Conservation (phyloP, 2,888 invertebrate species). For the Limnephilus marmoratus region DNA sequence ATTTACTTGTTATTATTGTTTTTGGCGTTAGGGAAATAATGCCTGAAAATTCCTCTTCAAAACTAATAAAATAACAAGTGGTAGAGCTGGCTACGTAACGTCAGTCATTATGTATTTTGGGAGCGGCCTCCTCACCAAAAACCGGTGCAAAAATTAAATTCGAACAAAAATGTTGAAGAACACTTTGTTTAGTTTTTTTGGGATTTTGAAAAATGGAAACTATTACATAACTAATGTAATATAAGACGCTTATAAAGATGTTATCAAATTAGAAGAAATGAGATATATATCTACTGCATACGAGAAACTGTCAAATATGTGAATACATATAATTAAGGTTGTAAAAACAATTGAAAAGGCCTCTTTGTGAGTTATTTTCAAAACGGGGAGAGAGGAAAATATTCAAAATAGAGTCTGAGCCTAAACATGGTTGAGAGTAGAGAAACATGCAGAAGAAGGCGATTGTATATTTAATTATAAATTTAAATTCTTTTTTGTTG, state of each 20-base stretch:
- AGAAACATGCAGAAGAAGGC: background rate
- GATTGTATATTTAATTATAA: background rate
- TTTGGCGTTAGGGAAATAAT: background rate
- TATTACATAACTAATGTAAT: too few species aligned
- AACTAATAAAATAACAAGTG: background rate
- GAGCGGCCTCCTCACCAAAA: background rate
- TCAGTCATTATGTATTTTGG: background rate
- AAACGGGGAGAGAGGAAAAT: background rate
- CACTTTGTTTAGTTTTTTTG: too few species aligned
- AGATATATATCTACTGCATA: too few species aligned
- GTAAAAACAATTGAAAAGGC: background rate
- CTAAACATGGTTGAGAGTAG: background rate
- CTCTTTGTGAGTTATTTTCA: background rate
- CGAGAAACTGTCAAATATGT: too few species aligned
- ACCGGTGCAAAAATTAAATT: background rate
- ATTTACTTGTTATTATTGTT: conserved; percentile 18
- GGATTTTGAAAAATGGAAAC: too few species aligned
- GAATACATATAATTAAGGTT: too few species aligned
- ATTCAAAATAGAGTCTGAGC: background rate
- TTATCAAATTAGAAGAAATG: background rate
- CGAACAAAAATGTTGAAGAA: background rate
- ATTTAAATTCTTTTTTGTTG: background rate
- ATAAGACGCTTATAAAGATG: too few species aligned
- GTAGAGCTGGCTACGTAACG: background rate
- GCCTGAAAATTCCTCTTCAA: background rate